phyloP scores from a whole-genome alignment of 2,888 invertebrate genomes.

The Crematogaster levior region DNA sequence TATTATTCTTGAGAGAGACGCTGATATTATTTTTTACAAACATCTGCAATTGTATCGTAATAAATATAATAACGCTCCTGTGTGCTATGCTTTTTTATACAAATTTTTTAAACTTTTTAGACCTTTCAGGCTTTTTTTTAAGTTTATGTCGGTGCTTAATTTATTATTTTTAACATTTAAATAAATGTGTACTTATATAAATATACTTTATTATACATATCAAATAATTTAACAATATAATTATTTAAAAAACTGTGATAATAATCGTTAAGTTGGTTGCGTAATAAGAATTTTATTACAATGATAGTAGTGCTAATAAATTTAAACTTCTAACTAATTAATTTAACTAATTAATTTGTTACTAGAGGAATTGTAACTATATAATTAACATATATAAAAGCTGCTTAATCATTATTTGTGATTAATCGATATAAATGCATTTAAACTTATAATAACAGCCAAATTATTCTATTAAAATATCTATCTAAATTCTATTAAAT shows the following conservation, averaged over 20 bases:
- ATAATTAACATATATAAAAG: not conserved
- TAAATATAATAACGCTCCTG: not conserved
- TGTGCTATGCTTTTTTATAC: not conserved
- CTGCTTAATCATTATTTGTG: not conserved
- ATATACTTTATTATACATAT: not conserved
- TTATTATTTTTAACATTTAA: conserved; percentile 11
- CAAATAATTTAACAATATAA: conserved; percentile 7
- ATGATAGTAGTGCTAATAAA: not conserved
- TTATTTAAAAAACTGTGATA: not conserved
- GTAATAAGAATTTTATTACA: not conserved
- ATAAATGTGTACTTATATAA: too few relatives aligned
- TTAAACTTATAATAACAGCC: too few relatives aligned
- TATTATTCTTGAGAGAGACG: not conserved
- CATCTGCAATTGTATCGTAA: not conserved
- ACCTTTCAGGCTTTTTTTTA: not conserved
- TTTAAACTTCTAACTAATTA: not conserved
- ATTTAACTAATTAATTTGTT: not conserved
- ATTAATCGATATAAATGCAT: not conserved
- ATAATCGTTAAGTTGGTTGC: not conserved
- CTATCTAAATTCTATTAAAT: conserved; percentile 9
- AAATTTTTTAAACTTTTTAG: not conserved
- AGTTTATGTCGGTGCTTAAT: not conserved
- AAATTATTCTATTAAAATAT: not conserved
- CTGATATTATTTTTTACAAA: not conserved
- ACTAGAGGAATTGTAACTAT: not conserved